These are phyloP conservation scores for Drosophila seguyi DNA, from an alignment of 1,140 invertebrate species.

Conservation along the genomic window DNA sequence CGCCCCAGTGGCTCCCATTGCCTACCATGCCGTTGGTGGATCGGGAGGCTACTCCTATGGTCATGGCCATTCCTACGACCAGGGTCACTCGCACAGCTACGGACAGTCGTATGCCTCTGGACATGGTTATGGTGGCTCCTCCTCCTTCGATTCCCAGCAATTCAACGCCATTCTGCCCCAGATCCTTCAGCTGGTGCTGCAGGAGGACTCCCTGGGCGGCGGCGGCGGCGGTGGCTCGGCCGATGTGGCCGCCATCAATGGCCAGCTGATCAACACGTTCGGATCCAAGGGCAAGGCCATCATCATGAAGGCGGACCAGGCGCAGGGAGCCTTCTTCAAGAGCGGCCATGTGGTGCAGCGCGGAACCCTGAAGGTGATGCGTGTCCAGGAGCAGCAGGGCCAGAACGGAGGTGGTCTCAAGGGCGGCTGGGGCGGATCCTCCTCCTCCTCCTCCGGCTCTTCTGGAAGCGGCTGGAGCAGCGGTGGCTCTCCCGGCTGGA, in stretches of 20 bases:
- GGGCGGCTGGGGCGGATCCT: conserved; percentile 19
- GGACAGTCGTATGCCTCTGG: conserved; percentile 65
- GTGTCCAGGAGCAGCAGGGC: conserved; percentile 44
- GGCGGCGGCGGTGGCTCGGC: conserved; percentile 37
- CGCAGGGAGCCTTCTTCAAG: conserved; percentile 66
- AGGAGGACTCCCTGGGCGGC: conserved; percentile 63
- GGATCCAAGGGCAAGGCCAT: conserved; percentile 68
- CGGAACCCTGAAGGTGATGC: conserved; percentile 73
- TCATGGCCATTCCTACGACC: conserved; percentile 50
- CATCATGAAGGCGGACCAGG: conserved; percentile 65
- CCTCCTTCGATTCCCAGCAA: conserved; percentile 50
- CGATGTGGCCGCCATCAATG: conserved; percentile 64
- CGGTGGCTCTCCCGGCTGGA: conserved; percentile 32
- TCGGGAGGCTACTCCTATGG: conserved; percentile 51
- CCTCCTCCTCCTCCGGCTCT: conserved; percentile 3
- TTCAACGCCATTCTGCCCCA: conserved; percentile 72
- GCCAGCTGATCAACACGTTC: conserved; percentile 64
- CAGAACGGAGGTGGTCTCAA: conserved; percentile 21
- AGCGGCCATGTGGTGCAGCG: conserved; percentile 77
- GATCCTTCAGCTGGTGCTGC: conserved; percentile 72
- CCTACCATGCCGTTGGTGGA: conserved; percentile 46
- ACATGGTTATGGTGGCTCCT: conserved; percentile 55
- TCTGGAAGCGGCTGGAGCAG: conserved; percentile 12
- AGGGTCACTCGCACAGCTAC: conserved; percentile 43
- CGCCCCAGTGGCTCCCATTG: conserved; percentile 14